A percentile compares a stretch with the other conserved stretches of the same genome.
Evolutionary conservation across 2,888 invertebrate species (phyloP).

Genomic region (Clunio marinus): DNA sequence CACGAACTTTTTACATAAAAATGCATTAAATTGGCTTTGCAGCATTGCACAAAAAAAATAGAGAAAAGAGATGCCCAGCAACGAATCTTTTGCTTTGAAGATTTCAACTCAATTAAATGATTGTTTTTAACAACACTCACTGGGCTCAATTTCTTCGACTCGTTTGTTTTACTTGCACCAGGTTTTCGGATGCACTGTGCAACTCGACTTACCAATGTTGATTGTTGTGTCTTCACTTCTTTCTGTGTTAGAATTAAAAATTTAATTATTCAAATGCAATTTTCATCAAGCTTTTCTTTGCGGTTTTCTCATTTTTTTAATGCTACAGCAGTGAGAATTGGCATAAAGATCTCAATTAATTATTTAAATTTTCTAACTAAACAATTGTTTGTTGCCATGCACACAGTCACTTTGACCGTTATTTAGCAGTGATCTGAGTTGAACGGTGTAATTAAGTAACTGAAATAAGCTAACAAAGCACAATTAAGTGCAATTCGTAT

Average conservation of each 20-base stretch:
- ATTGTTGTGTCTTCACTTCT: background rate
- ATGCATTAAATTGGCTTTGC: slow-evolving; percentile 35
- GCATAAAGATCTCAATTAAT: slow-evolving; percentile 38
- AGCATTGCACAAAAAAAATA: slow-evolving; percentile 17
- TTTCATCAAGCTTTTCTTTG: slow-evolving; percentile 3
- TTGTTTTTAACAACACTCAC: too few species aligned
- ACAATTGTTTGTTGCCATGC: slow-evolving; percentile 16
- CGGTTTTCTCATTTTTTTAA: background rate
- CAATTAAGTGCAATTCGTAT: background rate
- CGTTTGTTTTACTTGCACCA: too few species aligned
- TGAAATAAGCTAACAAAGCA: background rate
- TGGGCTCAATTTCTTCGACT: slow-evolving; percentile 2
- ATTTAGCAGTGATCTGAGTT: background rate
- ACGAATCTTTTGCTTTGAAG: background rate
- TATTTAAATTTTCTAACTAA: slow-evolving; percentile 16
- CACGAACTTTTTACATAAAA: slow-evolving; percentile 39
- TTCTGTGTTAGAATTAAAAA: background rate
- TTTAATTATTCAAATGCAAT: slow-evolving; percentile 36
- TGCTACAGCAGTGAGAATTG: slow-evolving; percentile 26
- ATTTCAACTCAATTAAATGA: background rate
- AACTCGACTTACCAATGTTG: background rate
- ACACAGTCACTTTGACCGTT: slow-evolving; percentile 7
- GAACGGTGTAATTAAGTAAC: slow-evolving; percentile 1
- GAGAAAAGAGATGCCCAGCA: background rate
- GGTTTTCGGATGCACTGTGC: too few species aligned